Evolutionary conservation across 2,888 invertebrate species (phyloP).

Genomic region (Muscina levida): DNA sequence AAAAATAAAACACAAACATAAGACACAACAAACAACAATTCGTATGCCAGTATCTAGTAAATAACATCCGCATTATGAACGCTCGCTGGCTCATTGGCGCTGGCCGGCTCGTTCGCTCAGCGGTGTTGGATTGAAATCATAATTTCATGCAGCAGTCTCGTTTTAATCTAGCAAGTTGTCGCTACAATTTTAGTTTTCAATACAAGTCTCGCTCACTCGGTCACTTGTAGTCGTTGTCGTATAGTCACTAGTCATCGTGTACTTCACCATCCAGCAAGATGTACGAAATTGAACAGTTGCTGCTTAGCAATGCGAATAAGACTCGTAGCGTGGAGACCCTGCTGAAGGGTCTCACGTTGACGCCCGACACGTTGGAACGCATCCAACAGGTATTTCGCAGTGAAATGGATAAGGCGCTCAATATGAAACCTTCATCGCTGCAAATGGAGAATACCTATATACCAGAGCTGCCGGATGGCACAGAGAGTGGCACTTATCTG

Average conservation of each 20-base stretch:
- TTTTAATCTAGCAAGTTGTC: slow-evolving; percentile 41
- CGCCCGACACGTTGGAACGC: slow-evolving; percentile 79
- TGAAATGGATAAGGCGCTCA: slow-evolving; percentile 85
- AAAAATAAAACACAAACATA: slow-evolving; percentile 8
- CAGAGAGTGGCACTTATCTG: slow-evolving; percentile 86
- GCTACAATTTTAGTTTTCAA: slow-evolving; percentile 3
- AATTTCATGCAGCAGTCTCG: slow-evolving; percentile 39
- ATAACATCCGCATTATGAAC: slow-evolving; percentile 38
- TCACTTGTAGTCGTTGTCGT: not conserved
- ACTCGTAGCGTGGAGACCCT: slow-evolving; percentile 68
- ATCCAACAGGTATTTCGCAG: slow-evolving; percentile 83
- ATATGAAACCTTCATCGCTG: slow-evolving; percentile 84
- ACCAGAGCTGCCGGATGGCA: slow-evolving; percentile 86
- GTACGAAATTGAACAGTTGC: slow-evolving; percentile 29
- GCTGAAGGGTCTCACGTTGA: slow-evolving; percentile 72
- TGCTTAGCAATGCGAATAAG: slow-evolving; percentile 8
- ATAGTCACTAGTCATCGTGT: not conserved
- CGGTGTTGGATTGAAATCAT: slow-evolving; percentile 27
- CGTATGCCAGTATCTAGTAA: slow-evolving; percentile 12
- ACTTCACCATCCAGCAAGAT: not conserved
- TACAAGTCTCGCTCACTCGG: slow-evolving; percentile 3
- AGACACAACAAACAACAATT: slow-evolving; percentile 13
- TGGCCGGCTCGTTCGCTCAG: not conserved
- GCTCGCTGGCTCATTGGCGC: no score
- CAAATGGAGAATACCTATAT: slow-evolving; percentile 90